Conservation (phyloP, 2,797 vertebrate species). For the Rhinogobio ventralis region DNA sequence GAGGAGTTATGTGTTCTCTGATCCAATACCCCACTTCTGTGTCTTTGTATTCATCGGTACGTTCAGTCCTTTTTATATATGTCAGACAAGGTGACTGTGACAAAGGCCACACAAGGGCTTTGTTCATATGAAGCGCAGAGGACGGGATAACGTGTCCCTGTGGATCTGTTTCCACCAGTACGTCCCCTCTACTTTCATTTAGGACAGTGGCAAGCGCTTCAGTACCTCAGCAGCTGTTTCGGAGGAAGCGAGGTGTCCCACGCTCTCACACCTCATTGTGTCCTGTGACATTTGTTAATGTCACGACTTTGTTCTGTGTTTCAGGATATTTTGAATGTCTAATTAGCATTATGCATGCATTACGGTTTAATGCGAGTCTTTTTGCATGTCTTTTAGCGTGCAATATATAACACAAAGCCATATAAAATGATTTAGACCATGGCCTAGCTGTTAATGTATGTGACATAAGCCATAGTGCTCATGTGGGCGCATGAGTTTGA, state of each 20-base stretch:
- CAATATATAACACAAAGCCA: neutral
- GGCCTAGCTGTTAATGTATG: neutral
- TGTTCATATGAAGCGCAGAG: conserved; percentile 58
- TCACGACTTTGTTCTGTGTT: conserved; percentile 29
- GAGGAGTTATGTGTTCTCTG: neutral
- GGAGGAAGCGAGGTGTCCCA: conserved; percentile 31
- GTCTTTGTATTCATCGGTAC: conserved; percentile 55
- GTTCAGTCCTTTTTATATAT: conserved; percentile 56
- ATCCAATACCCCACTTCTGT: conserved; percentile 54
- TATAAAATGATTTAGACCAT: neutral
- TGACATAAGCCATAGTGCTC: neutral
- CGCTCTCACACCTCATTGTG: conserved; percentile 35
- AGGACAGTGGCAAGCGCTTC: conserved; percentile 50
- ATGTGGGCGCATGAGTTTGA: neutral
- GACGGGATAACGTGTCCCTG: conserved; percentile 47
- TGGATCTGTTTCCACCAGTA: conserved; percentile 50
- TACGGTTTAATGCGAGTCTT: neutral
- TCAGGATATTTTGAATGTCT: conserved; percentile 29
- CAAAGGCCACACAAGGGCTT: conserved; percentile 57
- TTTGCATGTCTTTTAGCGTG: neutral
- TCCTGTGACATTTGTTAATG: conserved; percentile 59
- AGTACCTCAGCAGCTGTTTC: conserved; percentile 34
- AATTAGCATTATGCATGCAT: conserved; percentile 19
- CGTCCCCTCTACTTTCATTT: conserved; percentile 40
- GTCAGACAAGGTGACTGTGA: conserved; percentile 63